Percentiles rank a stretch among this genome's conserved stretches.
Evolutionary conservation across 2,888 invertebrate genomes (phyloP).

Genomic region (Crepidodera aurea): DNA sequence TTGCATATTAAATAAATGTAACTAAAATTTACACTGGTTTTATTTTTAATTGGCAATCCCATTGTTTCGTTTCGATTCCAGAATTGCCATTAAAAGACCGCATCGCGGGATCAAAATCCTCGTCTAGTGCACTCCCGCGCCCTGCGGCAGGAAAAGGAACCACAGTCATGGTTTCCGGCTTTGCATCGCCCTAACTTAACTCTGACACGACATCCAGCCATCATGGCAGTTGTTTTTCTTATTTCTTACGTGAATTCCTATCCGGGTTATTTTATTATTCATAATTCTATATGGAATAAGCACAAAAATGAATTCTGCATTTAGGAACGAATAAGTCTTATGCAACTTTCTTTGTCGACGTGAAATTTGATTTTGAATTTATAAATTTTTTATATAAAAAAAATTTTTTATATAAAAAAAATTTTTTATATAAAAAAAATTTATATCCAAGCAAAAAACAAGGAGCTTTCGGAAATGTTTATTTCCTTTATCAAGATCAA

Average conservation of each 20-base stretch:
- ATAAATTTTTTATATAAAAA: too few relatives aligned
- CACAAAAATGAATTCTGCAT: too few relatives aligned
- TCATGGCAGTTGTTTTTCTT: constrained; percentile 40
- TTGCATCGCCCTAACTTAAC: constrained; percentile 47
- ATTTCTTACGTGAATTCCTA: constrained; percentile 6
- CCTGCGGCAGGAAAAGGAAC: constrained; percentile 58
- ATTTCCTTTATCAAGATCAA: too few relatives aligned
- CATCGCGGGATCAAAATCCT: constrained; percentile 14
- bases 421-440: too few relatives aligned
- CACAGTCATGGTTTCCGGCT: constrained; percentile 59
- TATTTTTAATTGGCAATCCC: constrained; percentile 7
- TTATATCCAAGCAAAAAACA: too few relatives aligned
- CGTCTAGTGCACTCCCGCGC: constrained; percentile 34
- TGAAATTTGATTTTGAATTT: too few relatives aligned
- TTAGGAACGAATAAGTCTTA: too few relatives aligned
- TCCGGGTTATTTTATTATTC: neutral
- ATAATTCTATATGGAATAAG: neutral
- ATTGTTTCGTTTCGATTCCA: constrained; percentile 7
- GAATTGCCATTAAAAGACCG: constrained; percentile 15
- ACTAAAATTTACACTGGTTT: neutral
- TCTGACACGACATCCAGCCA: constrained; percentile 51
- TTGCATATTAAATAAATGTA: too few relatives aligned
- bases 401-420: too few relatives aligned
- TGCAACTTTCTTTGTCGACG: too few relatives aligned
- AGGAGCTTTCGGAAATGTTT: too few relatives aligned